Conservation (phyloP, 2,797 vertebrate genomes). For the Scolopax rusticola region DNA sequence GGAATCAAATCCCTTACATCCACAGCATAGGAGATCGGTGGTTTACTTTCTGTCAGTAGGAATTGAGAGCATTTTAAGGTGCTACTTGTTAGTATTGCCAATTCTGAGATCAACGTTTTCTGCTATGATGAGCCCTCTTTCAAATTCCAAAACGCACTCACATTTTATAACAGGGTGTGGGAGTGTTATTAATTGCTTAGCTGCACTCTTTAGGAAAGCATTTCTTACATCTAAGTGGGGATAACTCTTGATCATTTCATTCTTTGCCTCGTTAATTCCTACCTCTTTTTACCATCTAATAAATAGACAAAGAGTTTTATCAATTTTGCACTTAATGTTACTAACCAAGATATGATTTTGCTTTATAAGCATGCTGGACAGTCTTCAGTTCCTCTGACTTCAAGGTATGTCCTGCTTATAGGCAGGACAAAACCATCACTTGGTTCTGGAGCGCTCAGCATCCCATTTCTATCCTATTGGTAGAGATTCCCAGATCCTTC, state of each 20-base stretch:
- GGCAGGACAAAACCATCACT: neutral
- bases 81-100: neutral
- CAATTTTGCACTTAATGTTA: neutral
- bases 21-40: neutral
- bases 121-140: neutral
- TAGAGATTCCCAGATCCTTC: neutral
- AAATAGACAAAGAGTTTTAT: slow-evolving; percentile 1
- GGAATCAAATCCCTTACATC: neutral
- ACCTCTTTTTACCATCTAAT: neutral
- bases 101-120: neutral
- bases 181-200: slow-evolving; percentile 13
- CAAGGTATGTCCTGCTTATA: neutral
- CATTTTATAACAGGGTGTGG: neutral
- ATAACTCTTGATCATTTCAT: slow-evolving; percentile 13
- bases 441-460: neutral
- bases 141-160: neutral
- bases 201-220: neutral
- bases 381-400: neutral
- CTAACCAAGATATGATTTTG: neutral
- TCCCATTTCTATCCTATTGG: neutral
- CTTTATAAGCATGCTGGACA: neutral
- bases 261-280: slow-evolving; percentile 33
- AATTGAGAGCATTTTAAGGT: neutral
- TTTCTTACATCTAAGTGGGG: neutral
- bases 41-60: neutral